phyloP scores from a whole-genome alignment of 2,797 vertebrate species.

The Rallus crepitans region DNA sequence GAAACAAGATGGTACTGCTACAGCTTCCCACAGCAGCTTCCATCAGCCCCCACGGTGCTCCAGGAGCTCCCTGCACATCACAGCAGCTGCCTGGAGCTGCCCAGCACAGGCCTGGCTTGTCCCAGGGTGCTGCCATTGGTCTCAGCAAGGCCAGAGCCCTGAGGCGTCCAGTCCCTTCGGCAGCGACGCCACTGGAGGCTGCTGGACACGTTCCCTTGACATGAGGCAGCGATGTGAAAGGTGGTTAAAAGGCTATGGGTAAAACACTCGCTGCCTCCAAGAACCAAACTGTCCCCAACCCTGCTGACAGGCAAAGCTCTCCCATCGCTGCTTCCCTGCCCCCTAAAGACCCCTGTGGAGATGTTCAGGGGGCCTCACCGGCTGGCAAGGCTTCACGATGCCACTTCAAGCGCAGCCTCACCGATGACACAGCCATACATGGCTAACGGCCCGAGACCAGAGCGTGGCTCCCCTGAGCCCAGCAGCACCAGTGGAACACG shows the following conservation, averaged over 20 bases:
- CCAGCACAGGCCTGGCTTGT: too few relatives aligned
- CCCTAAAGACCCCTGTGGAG: rapidly evolving
- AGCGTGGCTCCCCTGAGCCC: neutral
- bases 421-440: neutral
- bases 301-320: neutral
- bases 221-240: neutral
- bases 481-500: neutral
- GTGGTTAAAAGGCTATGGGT: neutral
- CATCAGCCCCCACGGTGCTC: neutral
- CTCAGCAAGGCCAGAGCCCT: neutral
- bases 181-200: neutral
- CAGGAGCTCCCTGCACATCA: neutral
- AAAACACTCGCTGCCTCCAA: neutral
- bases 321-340: neutral
- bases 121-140: neutral
- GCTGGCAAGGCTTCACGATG: rapidly evolving
- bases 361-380: neutral
- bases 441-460: neutral
- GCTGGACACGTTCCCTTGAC: neutral
- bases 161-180: neutral
- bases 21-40: neutral
- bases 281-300: neutral
- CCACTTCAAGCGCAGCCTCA: neutral
- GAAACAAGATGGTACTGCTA: neutral
- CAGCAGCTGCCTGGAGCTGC: neutral